These are phyloP conservation scores for Malacoraja senta DNA, from an alignment of 2,797 vertebrate genomes.

Conservation along the genomic window DNA sequence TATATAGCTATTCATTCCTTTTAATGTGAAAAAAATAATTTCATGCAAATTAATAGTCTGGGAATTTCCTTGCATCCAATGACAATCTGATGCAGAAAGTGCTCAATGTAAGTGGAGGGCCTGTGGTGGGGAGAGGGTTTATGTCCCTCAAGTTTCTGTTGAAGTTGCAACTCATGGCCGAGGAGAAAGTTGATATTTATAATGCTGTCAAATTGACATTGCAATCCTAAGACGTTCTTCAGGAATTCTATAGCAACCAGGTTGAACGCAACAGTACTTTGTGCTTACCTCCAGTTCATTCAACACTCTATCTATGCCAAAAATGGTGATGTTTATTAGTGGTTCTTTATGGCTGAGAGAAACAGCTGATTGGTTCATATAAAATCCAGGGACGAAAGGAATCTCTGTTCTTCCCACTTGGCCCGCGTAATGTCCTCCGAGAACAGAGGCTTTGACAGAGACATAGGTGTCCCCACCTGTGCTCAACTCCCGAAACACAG, in stretches of 20 bases:
- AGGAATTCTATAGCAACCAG: not conserved
- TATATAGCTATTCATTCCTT: not conserved
- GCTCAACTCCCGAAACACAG: not conserved
- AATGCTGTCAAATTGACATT: not conserved
- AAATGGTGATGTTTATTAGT: slow-evolving; percentile 43
- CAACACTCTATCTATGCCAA: slow-evolving; percentile 49
- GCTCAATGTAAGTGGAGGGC: not conserved
- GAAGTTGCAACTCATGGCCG: not conserved
- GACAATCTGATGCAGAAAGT: not conserved
- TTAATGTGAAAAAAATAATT: slow-evolving; percentile 5
- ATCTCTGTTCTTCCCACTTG: slow-evolving; percentile 41
- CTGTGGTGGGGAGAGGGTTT: not conserved
- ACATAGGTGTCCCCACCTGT: slow-evolving; percentile 31
- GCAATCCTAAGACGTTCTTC: not conserved
- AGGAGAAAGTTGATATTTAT: not conserved
- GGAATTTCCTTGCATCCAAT: not conserved
- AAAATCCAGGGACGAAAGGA: slow-evolving; percentile 56
- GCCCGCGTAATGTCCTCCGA: slow-evolving; percentile 32
- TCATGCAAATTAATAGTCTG: not conserved
- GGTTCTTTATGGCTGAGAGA: slow-evolving; percentile 44
- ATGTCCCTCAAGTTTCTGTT: not conserved
- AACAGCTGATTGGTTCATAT: slow-evolving; percentile 50
- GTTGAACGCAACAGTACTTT: not conserved
- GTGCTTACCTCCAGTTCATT: slow-evolving; percentile 47
- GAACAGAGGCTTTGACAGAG: slow-evolving; percentile 28